Percentiles rank a stretch among this genome's conserved stretches.
These are phyloP conservation scores for Vanacampus margaritifer DNA, from an alignment of 2,113 vertebrate genomes.

Conservation along the genomic window DNA sequence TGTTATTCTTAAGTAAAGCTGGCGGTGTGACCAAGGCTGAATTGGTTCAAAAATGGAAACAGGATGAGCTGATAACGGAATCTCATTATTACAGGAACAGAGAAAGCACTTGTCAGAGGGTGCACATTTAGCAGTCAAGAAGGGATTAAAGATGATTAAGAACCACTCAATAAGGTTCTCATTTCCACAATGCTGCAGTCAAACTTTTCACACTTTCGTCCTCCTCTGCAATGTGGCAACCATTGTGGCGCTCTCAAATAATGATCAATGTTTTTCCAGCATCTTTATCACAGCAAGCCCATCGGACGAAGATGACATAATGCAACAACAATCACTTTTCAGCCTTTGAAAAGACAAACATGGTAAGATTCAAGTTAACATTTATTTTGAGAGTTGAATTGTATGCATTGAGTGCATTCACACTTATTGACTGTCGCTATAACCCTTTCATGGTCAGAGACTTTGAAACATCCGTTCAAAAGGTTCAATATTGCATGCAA, in stretches of 20 bases:
- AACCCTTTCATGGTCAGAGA: neutral
- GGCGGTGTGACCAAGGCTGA: neutral
- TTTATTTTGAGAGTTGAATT: neutral
- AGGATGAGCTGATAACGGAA: conserved; percentile 18
- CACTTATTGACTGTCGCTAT: neutral
- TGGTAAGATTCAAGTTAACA: neutral
- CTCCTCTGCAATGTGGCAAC: neutral
- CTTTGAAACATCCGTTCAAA: neutral
- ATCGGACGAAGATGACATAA: neutral
- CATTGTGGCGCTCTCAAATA: neutral
- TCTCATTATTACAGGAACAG: conserved; percentile 21
- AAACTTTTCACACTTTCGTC: conserved; percentile 11
- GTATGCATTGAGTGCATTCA: neutral
- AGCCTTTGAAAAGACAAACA: neutral
- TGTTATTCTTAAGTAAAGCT: neutral
- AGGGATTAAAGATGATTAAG: conserved; percentile 1
- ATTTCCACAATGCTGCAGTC: conserved; percentile 12
- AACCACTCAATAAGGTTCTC: conserved; percentile 1
- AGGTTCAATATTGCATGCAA: too few relatives aligned
- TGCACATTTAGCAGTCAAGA: conserved; percentile 22
- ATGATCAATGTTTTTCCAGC: neutral
- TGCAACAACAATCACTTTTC: neutral
- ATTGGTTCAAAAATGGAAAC: conserved; percentile 13
- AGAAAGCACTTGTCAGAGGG: conserved; percentile 23
- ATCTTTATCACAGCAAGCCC: neutral